Conservation (phyloP, 1,140 invertebrate species). For the Dinoponera quadriceps region DNA sequence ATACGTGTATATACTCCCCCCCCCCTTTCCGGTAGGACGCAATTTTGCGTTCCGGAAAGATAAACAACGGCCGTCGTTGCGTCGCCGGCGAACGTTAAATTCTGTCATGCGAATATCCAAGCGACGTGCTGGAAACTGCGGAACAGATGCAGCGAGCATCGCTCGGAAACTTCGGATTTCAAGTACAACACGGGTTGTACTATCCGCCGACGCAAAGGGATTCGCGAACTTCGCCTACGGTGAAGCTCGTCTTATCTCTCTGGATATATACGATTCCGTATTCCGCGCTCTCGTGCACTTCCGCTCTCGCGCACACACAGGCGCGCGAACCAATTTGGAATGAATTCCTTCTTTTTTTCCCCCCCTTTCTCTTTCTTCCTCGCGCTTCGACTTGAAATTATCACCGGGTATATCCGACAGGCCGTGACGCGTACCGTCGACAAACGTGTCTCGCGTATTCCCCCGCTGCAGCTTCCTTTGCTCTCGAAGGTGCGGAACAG, state of each 20-base stretch:
- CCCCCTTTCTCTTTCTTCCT: too few relatives aligned
- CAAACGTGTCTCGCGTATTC: too few relatives aligned
- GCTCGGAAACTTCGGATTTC: conserved; percentile 52
- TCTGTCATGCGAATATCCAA: conserved; percentile 61
- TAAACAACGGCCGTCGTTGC: conserved; percentile 40
- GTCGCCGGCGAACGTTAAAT: conserved; percentile 44
- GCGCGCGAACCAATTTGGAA: neutral
- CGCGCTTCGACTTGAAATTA: too few relatives aligned
- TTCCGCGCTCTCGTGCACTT: neutral
- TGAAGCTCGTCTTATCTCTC: conserved; percentile 54
- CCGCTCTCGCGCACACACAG: neutral
- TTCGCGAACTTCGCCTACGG: conserved; percentile 46
- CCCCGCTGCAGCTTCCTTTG: too few relatives aligned
- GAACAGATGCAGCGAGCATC: conserved; percentile 58
- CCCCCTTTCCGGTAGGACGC: conserved; percentile 3
- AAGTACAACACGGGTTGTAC: conserved; percentile 50
- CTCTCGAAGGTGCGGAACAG: too few relatives aligned
- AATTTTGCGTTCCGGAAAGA: conserved; percentile 53
- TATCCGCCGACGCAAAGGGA: conserved; percentile 57
- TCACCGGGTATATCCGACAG: too few relatives aligned
- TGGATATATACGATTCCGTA: conserved; percentile 5
- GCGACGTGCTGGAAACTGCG: conserved; percentile 37
- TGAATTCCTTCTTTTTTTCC: neutral
- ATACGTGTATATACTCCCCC: neutral
- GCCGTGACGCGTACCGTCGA: too few relatives aligned